phyloP scores from a whole-genome alignment of 2,888 invertebrate species.

The Hydriomena furcata region DNA sequence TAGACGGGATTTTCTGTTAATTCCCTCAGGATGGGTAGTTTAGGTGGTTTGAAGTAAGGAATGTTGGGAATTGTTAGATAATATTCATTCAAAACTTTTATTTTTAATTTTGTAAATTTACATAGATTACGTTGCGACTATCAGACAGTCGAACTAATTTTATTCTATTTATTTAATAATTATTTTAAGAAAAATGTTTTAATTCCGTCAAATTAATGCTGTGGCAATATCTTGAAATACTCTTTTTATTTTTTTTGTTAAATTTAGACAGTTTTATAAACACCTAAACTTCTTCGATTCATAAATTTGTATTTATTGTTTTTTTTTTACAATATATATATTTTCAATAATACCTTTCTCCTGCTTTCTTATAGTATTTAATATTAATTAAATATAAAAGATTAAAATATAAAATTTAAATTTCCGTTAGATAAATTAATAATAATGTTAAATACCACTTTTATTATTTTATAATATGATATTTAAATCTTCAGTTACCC shows the following conservation, averaged over 20 bases:
- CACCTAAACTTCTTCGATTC: constrained; percentile 6
- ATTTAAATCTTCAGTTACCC: no score
- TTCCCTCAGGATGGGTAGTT: constrained; percentile 6
- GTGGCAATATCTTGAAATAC: not conserved
- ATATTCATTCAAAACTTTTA: constrained; percentile 7
- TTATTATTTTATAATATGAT: no score
- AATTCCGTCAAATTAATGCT: constrained; percentile 28
- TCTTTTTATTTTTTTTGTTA: constrained; percentile 11
- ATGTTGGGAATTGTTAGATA: constrained; percentile 8
- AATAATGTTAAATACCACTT: no score
- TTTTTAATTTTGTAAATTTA: not conserved
- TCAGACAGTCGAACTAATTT: constrained; percentile 1
- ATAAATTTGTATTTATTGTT: no score
- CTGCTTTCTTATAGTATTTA: no score
- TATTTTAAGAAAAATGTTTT: constrained; percentile 28
- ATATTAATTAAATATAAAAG: no score
- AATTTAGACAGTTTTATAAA: constrained; percentile 27
- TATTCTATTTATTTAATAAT: not conserved
- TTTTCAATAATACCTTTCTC: no score
- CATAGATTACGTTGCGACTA: not conserved
- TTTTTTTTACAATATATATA: no score
- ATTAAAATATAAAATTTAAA: no score
- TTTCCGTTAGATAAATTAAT: no score
- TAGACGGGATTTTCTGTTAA: constrained; percentile 41
- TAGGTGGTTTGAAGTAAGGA: not conserved